A percentile compares a stretch with the other conserved stretches of the same genome.
These are phyloP conservation scores for Lathronympha strigana DNA, from an alignment of 2,888 invertebrate species.

Conservation along the genomic window DNA sequence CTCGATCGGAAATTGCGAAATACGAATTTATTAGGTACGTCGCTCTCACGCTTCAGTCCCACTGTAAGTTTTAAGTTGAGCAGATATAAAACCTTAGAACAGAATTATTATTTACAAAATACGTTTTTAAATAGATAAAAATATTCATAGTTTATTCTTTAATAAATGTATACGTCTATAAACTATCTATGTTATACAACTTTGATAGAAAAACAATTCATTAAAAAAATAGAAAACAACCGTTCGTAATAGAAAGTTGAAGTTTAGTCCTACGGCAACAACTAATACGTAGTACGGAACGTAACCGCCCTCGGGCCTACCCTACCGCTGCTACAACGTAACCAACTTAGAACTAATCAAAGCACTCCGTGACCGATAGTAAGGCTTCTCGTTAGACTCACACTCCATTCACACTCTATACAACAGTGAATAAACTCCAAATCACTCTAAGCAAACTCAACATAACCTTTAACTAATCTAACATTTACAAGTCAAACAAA, in stretches of 20 bases:
- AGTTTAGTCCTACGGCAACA: conserved; percentile 43
- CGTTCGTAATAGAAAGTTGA: conserved; percentile 45
- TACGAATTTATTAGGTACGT: conserved; percentile 51
- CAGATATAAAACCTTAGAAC: conserved; percentile 81
- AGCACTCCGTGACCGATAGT: conserved; percentile 57
- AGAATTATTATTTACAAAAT: conserved; percentile 80
- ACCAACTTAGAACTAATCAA: conserved; percentile 71
- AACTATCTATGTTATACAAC: conserved; percentile 69
- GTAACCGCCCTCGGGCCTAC: conserved; percentile 9
- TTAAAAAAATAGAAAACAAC: conserved; percentile 55
- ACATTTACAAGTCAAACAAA: conserved; percentile 66
- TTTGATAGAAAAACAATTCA: conserved; percentile 57
- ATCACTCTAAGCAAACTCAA: conserved; percentile 74
- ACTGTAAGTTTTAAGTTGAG: conserved; percentile 80
- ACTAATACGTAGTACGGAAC: conserved; percentile 22
- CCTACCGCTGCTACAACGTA: conserved; percentile 61
- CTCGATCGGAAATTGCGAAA: conserved; percentile 48
- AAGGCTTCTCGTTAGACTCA: conserved; percentile 74
- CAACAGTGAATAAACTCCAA: conserved; percentile 79
- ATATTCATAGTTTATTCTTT: conserved; percentile 60
- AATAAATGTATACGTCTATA: conserved; percentile 72
- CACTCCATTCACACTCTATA: conserved; percentile 62
- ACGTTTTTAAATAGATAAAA: conserved; percentile 71
- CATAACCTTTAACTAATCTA: conserved; percentile 71
- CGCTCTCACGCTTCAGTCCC: conserved; percentile 64